These are phyloP conservation scores for Calameuta idolon DNA, from an alignment of 2,888 invertebrate genomes.

Conservation along the genomic window DNA sequence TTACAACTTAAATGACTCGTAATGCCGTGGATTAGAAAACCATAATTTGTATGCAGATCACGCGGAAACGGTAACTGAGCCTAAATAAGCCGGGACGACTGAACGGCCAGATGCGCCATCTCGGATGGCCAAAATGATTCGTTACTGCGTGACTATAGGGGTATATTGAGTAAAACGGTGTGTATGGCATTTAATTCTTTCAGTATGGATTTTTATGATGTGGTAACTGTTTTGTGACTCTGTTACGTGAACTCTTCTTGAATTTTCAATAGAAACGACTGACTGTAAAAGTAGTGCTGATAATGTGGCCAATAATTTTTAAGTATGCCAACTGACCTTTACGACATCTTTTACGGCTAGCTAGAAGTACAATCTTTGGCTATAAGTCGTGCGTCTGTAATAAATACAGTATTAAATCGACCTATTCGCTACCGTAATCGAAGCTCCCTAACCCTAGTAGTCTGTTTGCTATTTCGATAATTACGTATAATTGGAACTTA, in stretches of 20 bases:
- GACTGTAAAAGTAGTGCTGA: background rate
- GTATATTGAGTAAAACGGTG: background rate
- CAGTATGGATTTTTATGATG: background rate
- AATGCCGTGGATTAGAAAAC: conserved; percentile 33
- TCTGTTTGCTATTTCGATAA: background rate
- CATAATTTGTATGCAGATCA: conserved; percentile 28
- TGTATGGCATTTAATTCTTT: background rate
- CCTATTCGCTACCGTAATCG: background rate
- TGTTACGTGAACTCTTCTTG: background rate
- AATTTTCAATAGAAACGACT: background rate
- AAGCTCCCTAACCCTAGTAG: background rate
- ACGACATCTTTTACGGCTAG: background rate
- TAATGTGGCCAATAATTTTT: background rate
- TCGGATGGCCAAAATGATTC: background rate
- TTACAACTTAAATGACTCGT: background rate
- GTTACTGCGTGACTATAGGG: background rate
- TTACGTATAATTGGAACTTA: background rate
- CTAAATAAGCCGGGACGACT: background rate
- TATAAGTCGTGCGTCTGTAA: background rate
- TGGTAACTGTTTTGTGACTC: background rate
- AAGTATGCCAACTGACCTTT: background rate
- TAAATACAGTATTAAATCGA: background rate
- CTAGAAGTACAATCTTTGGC: background rate
- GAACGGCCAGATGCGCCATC: background rate
- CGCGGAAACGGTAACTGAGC: background rate